phyloP scores from a whole-genome alignment of 2,888 invertebrate genomes.

The Cecidostiba fungosa region DNA sequence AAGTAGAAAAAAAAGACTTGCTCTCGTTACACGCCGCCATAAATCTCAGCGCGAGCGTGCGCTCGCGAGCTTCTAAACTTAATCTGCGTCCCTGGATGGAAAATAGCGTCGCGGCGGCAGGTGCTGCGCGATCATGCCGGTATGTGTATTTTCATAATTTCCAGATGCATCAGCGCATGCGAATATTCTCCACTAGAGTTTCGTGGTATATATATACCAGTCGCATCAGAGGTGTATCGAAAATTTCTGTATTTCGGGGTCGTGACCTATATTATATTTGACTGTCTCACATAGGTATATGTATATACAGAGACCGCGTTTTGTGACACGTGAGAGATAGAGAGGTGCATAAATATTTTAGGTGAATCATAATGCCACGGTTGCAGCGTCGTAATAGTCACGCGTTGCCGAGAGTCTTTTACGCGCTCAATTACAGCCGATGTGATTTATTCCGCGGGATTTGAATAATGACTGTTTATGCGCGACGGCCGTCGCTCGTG shows the following conservation, averaged over 20 bases:
- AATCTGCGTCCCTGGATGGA: constrained; percentile 49
- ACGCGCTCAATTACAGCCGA: background rate
- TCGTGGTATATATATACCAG: background rate
- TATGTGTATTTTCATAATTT: constrained; percentile 54
- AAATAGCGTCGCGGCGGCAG: constrained; percentile 49
- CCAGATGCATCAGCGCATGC: background rate
- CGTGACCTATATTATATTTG: background rate
- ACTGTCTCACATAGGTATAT: background rate
- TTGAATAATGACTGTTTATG: constrained; percentile 23
- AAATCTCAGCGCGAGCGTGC: constrained; percentile 34
- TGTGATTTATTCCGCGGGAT: background rate
- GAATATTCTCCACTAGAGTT: constrained; percentile 8
- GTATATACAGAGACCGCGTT: too few relatives aligned
- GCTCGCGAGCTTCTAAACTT: constrained; percentile 51
- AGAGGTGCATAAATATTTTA: background rate
- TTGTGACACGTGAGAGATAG: background rate
- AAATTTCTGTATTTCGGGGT: background rate
- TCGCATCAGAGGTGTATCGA: background rate
- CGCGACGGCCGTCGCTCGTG: background rate
- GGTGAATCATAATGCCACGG: background rate
- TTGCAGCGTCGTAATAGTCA: background rate
- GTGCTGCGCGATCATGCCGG: constrained; percentile 55
- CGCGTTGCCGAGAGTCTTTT: background rate
- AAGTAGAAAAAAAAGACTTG: constrained; percentile 38
- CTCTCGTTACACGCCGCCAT: constrained; percentile 41